A percentile compares a stretch with the other conserved stretches of the same genome.
phyloP scores from a whole-genome alignment of 30 jellyfish, hydroid and myxozoan species.

The Aurelia sp. region DNA sequence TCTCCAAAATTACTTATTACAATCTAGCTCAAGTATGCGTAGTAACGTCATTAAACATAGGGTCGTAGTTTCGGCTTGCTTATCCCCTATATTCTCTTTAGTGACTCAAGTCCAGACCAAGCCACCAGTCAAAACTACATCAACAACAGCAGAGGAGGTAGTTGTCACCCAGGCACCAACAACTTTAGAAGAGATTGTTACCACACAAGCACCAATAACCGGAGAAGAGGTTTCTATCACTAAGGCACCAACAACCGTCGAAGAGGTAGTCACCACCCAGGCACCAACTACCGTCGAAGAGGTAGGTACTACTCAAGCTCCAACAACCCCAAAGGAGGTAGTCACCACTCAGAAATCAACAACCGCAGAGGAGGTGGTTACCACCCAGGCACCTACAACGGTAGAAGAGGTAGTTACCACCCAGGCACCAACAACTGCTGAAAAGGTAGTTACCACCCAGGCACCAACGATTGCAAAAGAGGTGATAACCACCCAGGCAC shows the following conservation, averaged over 20 bases:
- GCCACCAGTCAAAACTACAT: too few relatives aligned
- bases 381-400: neutral
- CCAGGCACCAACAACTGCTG: constrained; percentile 27
- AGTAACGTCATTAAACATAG: too few relatives aligned
- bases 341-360: too few relatives aligned
- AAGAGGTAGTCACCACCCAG: constrained; percentile 13
- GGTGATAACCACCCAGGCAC: constrained; percentile 11
- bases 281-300: constrained; percentile 39
- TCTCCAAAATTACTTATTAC: too few relatives aligned
- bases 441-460: constrained; percentile 7
- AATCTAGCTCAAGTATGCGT: too few relatives aligned
- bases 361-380: neutral
- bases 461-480: constrained; percentile 6
- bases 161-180: constrained; percentile 1
- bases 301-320: too few relatives aligned
- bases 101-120: too few relatives aligned
- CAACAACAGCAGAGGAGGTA: too few relatives aligned
- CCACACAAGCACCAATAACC: neutral
- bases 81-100: too few relatives aligned
- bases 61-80: too few relatives aligned
- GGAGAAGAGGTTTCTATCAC: neutral
- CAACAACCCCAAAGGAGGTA: too few relatives aligned
- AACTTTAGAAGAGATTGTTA: neutral
- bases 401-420: constrained; percentile 1
- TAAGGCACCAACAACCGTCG: constrained; percentile 1